Base-by-base conservation (phyloP, 2,113 vertebrate genomes). In the Montifringilla adamsi region DNA sequence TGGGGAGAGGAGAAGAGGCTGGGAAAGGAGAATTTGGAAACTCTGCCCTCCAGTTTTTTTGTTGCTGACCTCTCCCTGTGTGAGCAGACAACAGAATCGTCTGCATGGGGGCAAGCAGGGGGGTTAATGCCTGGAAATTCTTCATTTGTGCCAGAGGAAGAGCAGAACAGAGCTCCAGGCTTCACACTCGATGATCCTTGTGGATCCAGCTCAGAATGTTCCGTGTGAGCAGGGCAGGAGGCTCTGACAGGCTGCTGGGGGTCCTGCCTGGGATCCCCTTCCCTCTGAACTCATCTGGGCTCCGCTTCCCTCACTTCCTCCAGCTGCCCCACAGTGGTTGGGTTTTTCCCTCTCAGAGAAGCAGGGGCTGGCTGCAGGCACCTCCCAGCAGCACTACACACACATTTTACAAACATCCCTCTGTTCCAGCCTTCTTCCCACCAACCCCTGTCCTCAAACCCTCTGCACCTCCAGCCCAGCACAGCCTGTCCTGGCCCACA, bases 341-440 rank as follows among this genome's bases (percentile, higher is more conserved):
- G 20, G 15, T 1, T 46, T 59, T 35, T 13, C 20, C 11, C 68
- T 46, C 41, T 43, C 35, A 31, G 21, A 28, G 47, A 9, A 44
- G 83, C 66, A 27, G 60, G 33, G 28, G 31, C n/a, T 82, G 88
- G 39, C 64, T 62, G 68, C 59, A 67, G 72, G 84, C 59, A 26
- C 37, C 20, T 43, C 35, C 1, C 13, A 33, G 82, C 15, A 41
- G 39, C 66, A 2, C 56, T 68, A 24, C 7, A 4, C 55, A 10
- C 7, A 4, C 11, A 1, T 11, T 26, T 55, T 5, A 16, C 7
- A 2, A 3, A 10, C 15, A 21, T 2, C 7, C 0, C 66, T 15
- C 43, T 58, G 59, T 0, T 10, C n/a, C 30, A 21, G 11, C 2
- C 59, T 22, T 16, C 47, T 81, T 15, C 47, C 76, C 94, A 46